Conservation (phyloP, 1,140 invertebrate species). For the Drosophila rufa region DNA sequence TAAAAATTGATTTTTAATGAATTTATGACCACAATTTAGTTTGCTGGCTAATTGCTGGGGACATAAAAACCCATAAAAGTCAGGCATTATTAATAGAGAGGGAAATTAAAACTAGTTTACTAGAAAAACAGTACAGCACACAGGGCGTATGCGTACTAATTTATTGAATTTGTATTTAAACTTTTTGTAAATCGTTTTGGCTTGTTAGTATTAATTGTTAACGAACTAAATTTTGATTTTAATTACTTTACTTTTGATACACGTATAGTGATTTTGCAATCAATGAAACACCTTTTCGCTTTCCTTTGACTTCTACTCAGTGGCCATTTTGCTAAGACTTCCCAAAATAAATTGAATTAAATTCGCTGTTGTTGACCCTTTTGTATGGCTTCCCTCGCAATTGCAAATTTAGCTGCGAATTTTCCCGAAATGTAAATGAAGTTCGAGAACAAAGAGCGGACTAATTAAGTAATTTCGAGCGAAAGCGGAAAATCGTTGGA, state of each 20-base stretch:
- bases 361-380: constrained; percentile 3
- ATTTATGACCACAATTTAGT: constrained; percentile 42
- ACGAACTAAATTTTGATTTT: background rate
- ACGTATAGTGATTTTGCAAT: background rate
- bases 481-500: constrained; percentile 26
- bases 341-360: constrained; percentile 27
- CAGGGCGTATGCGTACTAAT: constrained; percentile 15
- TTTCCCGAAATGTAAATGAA: constrained; percentile 49
- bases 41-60: constrained; percentile 34
- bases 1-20: constrained; percentile 67
- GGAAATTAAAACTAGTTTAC: background rate
- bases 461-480: constrained; percentile 51
- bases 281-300: background rate
- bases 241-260: background rate
- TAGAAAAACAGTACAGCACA: background rate
- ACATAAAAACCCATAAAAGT: constrained; percentile 19
- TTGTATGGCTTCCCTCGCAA: constrained; percentile 10
- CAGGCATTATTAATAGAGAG: constrained; percentile 7
- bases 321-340: constrained; percentile 18
- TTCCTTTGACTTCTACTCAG: constrained; percentile 11
- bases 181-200: background rate
- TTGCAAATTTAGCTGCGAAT: constrained; percentile 15
- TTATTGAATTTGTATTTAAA: background rate
- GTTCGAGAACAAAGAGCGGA: constrained; percentile 36
- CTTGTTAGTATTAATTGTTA: background rate